Conservation (phyloP, 2,797 vertebrate genomes). For the Gymnothorax javanicus region DNA sequence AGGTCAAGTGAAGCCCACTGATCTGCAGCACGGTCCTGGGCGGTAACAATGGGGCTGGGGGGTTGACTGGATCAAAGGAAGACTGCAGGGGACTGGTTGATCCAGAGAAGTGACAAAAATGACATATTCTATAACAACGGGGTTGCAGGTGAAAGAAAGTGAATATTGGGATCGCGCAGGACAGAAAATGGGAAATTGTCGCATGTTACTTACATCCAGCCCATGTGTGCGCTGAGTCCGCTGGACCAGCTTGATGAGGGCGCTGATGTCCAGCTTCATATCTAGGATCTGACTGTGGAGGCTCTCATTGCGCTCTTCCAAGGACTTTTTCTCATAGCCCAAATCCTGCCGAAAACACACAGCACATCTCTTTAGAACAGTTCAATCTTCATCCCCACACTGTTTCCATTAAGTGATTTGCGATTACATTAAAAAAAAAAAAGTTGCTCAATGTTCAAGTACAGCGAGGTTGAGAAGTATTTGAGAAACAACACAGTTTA, state of each 20-base stretch:
- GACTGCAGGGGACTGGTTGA: conserved; percentile 40
- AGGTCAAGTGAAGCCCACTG: conserved; percentile 53
- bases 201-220: conserved; percentile 50
- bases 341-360: conserved; percentile 47
- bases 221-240: conserved; percentile 27
- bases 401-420: neutral
- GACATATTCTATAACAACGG: conserved; percentile 48
- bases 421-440: conserved; percentile 1
- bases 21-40: conserved; percentile 35
- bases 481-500: too few species aligned
- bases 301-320: conserved; percentile 44
- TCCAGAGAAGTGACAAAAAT: conserved; percentile 55
- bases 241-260: conserved; percentile 38
- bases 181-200: conserved; percentile 8
- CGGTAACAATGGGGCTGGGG: conserved; percentile 48
- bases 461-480: too few species aligned
- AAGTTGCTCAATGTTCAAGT: neutral
- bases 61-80: conserved; percentile 48
- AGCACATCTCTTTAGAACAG: neutral
- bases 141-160: conserved; percentile 50
- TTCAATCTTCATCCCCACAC: neutral
- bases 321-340: conserved; percentile 38
- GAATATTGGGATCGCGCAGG: conserved; percentile 41
- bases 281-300: conserved; percentile 47
- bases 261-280: conserved; percentile 48